Base-by-base conservation (phyloP, 2,113 vertebrate species). In the Bolborhynchus lineola region DNA sequence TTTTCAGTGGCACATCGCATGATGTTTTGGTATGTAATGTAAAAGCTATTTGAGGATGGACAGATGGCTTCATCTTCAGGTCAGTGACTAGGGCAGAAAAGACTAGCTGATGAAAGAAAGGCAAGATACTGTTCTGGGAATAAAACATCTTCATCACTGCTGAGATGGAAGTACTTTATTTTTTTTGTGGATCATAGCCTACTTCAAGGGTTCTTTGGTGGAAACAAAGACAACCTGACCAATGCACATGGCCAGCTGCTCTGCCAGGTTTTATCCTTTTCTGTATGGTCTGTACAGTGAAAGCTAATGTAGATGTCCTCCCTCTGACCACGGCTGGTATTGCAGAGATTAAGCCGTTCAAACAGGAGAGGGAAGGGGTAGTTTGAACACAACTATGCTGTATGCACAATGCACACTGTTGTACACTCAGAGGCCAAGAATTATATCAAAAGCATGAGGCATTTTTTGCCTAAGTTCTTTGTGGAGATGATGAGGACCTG, bases 51-150 rank as follows among this genome's bases (percentile, higher is more conserved):
- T 75, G 41, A 85, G 75, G 17, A 16, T 84, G 84, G 81, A 92
- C 84, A 89, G 89, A 87, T 91, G 94, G 89, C 52, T 91, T 94
- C 19, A 1, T 82, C 87, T 72, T 85, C 63, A 95, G 86, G 84
- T 92, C 93, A 91, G 52, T 93, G 78, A 80, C 55, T 64, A 79
- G 86, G 72, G 89, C 81, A 95, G 83, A 91, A 92, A 72, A 79
- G 57, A 78, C 65, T 90, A 78, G 29, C 60, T 81, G 65, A 49
- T 86, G 65, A 92, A 93, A 92, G 60, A 81, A 92, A 81, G 23
- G 24, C 57, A 82, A 42, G 60, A 84, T 78, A 60, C 78, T 93
- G 42, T 82, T 68, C 55, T 60, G 60, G 78, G 69, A 91, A 75
- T 91, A 93, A 89, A 95, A 64, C 4, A 60, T 64, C 86, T 79